These are phyloP conservation scores for Hypsibius dujardini DNA, from an alignment of 1,140 invertebrate genomes.

Conservation along the genomic window DNA sequence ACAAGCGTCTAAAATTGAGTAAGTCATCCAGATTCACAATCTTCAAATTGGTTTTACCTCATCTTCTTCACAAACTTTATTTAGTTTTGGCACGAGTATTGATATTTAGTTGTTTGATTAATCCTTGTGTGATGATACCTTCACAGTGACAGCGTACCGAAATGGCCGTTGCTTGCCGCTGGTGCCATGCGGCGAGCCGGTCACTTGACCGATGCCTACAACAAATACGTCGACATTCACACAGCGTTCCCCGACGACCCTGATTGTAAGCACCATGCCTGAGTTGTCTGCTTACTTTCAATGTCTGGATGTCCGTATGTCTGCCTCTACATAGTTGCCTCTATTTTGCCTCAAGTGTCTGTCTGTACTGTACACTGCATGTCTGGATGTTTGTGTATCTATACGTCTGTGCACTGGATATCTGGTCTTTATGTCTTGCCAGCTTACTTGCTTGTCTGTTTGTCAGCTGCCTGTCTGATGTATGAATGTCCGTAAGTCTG, in stretches of 20 bases:
- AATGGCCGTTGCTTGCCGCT: background rate
- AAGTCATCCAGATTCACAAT: constrained; percentile 24
- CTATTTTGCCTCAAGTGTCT: background rate
- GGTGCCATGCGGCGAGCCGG: constrained; percentile 13
- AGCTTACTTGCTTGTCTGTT: no score
- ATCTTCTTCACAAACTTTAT: background rate
- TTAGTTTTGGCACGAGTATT: background rate
- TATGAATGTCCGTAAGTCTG: no score
- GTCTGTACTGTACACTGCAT: background rate
- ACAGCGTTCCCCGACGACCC: background rate
- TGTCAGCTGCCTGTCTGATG: no score
- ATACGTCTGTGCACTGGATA: background rate
- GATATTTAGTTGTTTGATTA: background rate
- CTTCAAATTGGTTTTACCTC: background rate
- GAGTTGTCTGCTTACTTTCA: no score
- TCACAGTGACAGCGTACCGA: background rate
- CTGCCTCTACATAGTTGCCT: no score
- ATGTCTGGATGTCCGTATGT: no score
- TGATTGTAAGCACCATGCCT: background rate
- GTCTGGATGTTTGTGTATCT: background rate
- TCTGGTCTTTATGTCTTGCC: background rate
- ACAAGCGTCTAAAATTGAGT: constrained; percentile 64
- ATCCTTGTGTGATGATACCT: background rate
- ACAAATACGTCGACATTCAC: background rate
- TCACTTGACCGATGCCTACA: constrained; percentile 11